phyloP scores from a whole-genome alignment of 1,140 invertebrate species.

The Papilio aristodemus region DNA sequence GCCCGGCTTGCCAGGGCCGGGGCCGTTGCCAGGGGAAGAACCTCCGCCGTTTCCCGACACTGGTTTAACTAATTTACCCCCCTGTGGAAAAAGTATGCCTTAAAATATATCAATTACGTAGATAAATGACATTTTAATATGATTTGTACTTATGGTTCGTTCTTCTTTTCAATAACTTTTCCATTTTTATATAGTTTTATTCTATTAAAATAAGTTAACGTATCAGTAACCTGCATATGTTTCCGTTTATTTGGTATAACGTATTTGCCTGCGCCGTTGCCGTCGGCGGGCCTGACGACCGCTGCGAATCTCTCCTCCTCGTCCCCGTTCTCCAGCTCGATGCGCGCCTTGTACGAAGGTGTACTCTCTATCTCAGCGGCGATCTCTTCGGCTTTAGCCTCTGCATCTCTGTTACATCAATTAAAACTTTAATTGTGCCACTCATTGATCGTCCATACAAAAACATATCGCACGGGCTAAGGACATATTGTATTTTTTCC shows the following conservation, averaged over 20 bases:
- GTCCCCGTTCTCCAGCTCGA: slow-evolving; percentile 94
- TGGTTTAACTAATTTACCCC: slow-evolving; percentile 21
- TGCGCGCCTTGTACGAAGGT: slow-evolving; percentile 88
- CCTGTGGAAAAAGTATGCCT: background rate
- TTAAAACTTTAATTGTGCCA: background rate
- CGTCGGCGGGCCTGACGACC: slow-evolving; percentile 81
- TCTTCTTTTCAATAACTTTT: no score
- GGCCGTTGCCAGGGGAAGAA: slow-evolving; percentile 6
- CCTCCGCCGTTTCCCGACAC: slow-evolving; percentile 24
- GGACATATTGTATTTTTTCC: no score
- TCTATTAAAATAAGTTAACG: no score
- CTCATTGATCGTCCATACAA: background rate
- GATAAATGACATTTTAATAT: no score
- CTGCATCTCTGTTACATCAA: slow-evolving; percentile 82
- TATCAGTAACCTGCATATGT: slow-evolving; percentile 76
- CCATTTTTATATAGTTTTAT: no score
- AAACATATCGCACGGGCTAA: no score
- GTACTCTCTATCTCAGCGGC: slow-evolving; percentile 94
- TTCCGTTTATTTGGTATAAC: slow-evolving; percentile 89
- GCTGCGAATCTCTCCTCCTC: slow-evolving; percentile 93
- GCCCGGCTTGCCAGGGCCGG: slow-evolving; percentile 19
- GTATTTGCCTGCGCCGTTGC: slow-evolving; percentile 83
- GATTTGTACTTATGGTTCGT: no score
- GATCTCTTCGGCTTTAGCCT: slow-evolving; percentile 92
- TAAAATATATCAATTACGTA: no score